phyloP scores from a whole-genome alignment of 92 coral and sea anemone species.

The Palythoa grandiflora region DNA sequence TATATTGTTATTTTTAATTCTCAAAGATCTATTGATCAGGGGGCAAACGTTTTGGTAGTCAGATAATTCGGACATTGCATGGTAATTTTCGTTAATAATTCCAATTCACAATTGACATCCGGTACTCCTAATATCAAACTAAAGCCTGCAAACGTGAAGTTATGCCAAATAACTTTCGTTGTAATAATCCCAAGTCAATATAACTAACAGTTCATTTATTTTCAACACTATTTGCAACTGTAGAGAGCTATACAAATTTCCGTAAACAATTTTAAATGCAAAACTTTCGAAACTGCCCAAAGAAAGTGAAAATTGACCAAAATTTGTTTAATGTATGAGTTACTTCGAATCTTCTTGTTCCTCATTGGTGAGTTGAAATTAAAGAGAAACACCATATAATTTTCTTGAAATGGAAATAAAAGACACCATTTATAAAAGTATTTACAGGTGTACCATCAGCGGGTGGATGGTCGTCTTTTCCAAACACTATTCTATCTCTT shows the following conservation, averaged over 20 bases:
- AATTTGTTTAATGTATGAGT: not conserved
- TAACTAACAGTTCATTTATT: constrained; percentile 1
- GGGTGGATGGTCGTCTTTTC: not conserved
- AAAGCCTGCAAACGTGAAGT: not conserved
- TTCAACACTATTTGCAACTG: not conserved
- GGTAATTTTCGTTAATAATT: not conserved
- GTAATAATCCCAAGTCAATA: not conserved
- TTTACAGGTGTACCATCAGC: not conserved
- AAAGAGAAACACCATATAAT: not conserved
- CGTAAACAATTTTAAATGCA: not conserved
- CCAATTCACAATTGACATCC: not conserved
- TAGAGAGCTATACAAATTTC: not conserved
- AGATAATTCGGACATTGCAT: not conserved
- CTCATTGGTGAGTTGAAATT: not conserved
- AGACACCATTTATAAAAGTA: not conserved
- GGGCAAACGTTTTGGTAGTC: not conserved
- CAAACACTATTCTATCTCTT: not conserved
- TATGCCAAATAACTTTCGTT: not conserved
- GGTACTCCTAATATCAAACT: not conserved
- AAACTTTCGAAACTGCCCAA: not conserved
- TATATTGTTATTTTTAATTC: not conserved
- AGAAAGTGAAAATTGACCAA: not conserved
- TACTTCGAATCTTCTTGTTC: not conserved
- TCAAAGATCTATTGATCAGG: not conserved
- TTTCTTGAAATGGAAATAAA: not conserved